Evolutionary conservation across 2,797 vertebrate genomes (phyloP), one percentile per base, ranked within the genome.

Genomic region (Emydoidea blandingii): DNA sequence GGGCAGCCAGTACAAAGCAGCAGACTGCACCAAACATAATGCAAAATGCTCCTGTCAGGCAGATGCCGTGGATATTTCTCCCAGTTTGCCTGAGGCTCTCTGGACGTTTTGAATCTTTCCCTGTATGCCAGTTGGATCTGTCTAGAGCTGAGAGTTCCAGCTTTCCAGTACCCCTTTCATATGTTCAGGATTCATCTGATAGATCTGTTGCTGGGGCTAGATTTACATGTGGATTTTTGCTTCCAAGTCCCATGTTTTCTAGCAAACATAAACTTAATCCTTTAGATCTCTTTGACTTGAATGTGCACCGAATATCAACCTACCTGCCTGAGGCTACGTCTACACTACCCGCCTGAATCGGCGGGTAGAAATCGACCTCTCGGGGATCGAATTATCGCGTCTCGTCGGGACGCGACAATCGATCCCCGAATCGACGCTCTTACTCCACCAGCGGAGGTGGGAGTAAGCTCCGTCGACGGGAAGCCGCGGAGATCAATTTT

Each of bases 81-180:
- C 86, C 86, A 92, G 65, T 90, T 95, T 89, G 93, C 86, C 96
- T 95, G 94, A 88, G 96, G 96, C 91, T 95, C 94, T 94, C 47
- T 59, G 37, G 2, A 7, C 68, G 0, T 2, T 94, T 96, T 96
- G 23, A 92, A 92, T 81, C 41, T 41, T 57, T 37, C 11, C 53
- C 57, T 79, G 90, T 54, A 68, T 74, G 68, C 52, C 68, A 82
- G 25, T 12, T 94, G 83, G 74, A 92, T 92, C 91, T 81, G 88
- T 89, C 86, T 91, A 83, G 85, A 54, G 31, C 34, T 54, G 34
- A 25, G 65, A 92, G 86, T 93, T 93, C 80, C 87, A 87, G 90
- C 49, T 82, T 91, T 44, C 23, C 37, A 25, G 19, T 74, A 12
- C 57, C 41, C 54, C 88, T 52, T 59, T 91, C 41, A 4, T 53